These are phyloP conservation scores for Amphiura filiformis DNA, from an alignment of 35 echinoderm and acorn worm species.

Conservation along the genomic window DNA sequence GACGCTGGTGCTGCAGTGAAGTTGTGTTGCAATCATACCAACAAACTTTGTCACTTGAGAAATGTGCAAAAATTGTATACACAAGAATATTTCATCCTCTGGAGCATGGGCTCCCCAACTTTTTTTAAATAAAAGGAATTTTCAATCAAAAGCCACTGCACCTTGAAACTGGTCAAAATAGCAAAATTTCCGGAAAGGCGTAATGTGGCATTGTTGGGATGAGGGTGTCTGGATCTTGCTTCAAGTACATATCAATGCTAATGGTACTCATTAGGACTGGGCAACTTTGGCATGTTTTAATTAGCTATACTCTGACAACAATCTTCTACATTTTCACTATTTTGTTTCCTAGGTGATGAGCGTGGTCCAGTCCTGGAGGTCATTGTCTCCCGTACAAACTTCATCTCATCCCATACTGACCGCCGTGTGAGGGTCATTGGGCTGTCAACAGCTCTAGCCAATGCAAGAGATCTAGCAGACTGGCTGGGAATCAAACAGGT, in stretches of 20 bases:
- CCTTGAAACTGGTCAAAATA: no score
- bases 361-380: slow-evolving; percentile 94
- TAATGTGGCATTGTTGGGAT: no score
- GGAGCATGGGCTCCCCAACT: no score
- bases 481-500: slow-evolving; percentile 96
- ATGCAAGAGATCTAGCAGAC: slow-evolving; percentile 90
- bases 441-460: slow-evolving; percentile 90
- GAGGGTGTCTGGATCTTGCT: no score
- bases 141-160: no score
- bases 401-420: slow-evolving; percentile 91
- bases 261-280: slow-evolving; percentile 81
- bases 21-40: background rate
- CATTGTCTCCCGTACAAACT: slow-evolving; percentile 94
- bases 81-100: background rate
- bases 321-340: background rate
- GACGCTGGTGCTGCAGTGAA: no score
- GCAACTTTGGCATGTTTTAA: slow-evolving; percentile 64
- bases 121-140: no score
- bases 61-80: no score
- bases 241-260: background rate
- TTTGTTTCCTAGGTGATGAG: slow-evolving; percentile 60
- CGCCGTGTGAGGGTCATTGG: slow-evolving; percentile 76
- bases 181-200: no score
- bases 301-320: no score
- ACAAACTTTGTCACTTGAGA: no score